phyloP scores from a whole-genome alignment of 2,113 vertebrate species.

The Cairina moschata region DNA sequence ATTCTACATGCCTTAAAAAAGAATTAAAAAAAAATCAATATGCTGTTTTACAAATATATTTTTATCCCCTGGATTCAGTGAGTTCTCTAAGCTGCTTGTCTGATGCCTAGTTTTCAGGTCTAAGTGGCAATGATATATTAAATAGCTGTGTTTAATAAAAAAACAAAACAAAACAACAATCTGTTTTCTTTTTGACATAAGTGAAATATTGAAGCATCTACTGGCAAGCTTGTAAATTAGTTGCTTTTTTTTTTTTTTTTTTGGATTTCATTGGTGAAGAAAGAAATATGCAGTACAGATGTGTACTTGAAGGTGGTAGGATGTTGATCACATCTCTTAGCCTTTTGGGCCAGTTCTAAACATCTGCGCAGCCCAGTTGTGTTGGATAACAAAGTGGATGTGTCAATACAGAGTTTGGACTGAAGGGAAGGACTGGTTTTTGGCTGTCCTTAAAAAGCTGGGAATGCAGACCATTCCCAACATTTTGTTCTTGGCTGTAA shows the following conservation, averaged over 20 bases:
- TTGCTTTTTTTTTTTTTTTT: background rate
- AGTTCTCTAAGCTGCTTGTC: background rate
- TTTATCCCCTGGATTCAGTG: conserved; percentile 30
- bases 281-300: background rate
- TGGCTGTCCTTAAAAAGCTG: background rate
- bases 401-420: background rate
- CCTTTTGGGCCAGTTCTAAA: conserved; percentile 19
- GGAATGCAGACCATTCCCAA: background rate
- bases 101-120: background rate
- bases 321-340: background rate
- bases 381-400: background rate
- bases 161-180: background rate
- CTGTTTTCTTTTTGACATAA: conserved; percentile 25
- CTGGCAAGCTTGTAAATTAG: background rate
- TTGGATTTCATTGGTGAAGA: background rate
- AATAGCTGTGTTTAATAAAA: background rate
- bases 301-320: background rate
- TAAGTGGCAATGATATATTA: background rate
- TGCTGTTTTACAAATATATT: background rate
- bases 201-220: background rate
- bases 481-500: background rate
- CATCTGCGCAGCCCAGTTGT: background rate
- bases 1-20: background rate
- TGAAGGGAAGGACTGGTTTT: background rate
- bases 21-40: background rate